Base-by-base conservation (phyloP, 1,140 invertebrate genomes). In the Bombus picipes region DNA sequence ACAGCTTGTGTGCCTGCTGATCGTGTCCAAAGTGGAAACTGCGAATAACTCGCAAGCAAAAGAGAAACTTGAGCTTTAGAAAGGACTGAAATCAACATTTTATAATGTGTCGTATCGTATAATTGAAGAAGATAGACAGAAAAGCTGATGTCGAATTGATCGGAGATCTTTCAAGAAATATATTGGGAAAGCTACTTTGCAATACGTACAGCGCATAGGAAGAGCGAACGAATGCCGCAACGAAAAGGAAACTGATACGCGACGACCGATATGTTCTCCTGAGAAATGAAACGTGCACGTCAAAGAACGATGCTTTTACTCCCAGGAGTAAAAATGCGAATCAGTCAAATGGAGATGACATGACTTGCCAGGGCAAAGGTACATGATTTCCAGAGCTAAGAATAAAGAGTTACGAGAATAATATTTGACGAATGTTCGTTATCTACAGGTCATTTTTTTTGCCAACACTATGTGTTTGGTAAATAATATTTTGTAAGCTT, bases 281-380 rank as follows among this genome's bases (percentile, higher is more conserved):
- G 74, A 25, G 74, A 76, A 76, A 76, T 59, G 74, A 53, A 76
- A 53, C 74, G 74, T 39, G 34, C 25, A 39, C 12, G 28, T 76
- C 74, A 76, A 76, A 76, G 74, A 76, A 37, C 25, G 74, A 75
- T 57, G 47, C 47, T 34, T 15, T 9, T 32, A 8, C 32, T 34
- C 12, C 3, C 74, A 34, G 13, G 13, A 15, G 8, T 12, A 32
- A 76, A 76, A 59, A 39, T 76, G 47, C 74, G 34, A 59, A 39
- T 59, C n/a, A 59, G 34, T 59, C 10, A 53, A 13, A 41, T 1
- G 2, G 6, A 41, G 71, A 32, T 22, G 9, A 28, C 18, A 18
- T 13, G 39, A 8, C 28, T n/a, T 37, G 15, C 34, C 18, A 37
- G 28, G 28, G 3, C 28, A 3, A 15, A 41, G 25, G 1, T 72